Evolutionary conservation across 2,113 vertebrate genomes (phyloP).

Genomic region (Larimichthys polyactis): DNA sequence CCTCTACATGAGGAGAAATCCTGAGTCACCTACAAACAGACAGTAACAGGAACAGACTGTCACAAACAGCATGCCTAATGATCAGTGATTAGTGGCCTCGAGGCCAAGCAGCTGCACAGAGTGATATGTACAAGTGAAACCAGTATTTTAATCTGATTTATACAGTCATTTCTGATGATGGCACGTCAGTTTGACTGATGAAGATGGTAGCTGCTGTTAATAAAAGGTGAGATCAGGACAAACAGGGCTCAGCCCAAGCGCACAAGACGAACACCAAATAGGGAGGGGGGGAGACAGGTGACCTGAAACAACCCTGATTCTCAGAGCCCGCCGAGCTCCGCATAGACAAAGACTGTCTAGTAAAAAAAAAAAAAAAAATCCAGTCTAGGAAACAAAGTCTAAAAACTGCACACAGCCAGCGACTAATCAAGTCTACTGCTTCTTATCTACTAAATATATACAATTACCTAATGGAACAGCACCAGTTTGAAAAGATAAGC

Average conservation of each 20-base stretch:
- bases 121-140: conserved; percentile 54
- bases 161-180: conserved; percentile 36
- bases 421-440: conserved; percentile 13
- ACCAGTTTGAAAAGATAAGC: conserved; percentile 67
- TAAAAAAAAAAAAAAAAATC: conserved; percentile 17
- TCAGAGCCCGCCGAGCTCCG: conserved; percentile 49
- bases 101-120: conserved; percentile 52
- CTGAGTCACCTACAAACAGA: conserved; percentile 69
- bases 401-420: conserved; percentile 34
- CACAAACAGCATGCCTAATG: conserved; percentile 44
- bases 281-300: conserved; percentile 61
- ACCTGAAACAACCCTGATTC: conserved; percentile 79
- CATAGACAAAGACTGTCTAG: conserved; percentile 57
- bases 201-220: conserved; percentile 37
- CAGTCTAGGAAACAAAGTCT: conserved; percentile 1
- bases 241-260: conserved; percentile 8
- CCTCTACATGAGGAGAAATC: conserved; percentile 63
- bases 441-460: conserved; percentile 29
- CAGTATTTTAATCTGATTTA: conserved; percentile 48
- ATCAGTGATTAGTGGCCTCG: conserved; percentile 48
- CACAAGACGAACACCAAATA: neutral
- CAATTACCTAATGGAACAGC: conserved; percentile 64
- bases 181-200: conserved; percentile 52
- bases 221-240: conserved; percentile 67
- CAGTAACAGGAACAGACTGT: conserved; percentile 30